A percentile compares a stretch with the other conserved stretches of the same genome.
Conservation (phyloP, 2,113 vertebrate genomes). For the rabbit (Oryctolagus cuniculus) region mOryCun1.1 NC_091441.1:53498501-53499000, state of each 20-base stretch:
- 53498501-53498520: too few species aligned
- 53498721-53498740: background rate
- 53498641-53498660: background rate
- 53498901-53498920: constrained; percentile 91
- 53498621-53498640: background rate
- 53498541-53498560: too few species aligned
- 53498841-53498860: background rate
- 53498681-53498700: background rate
- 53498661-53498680: background rate
- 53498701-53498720: background rate
- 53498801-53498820: background rate
- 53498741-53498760: background rate
- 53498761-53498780: background rate
- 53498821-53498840: background rate
- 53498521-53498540: too few species aligned
- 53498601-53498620: too few species aligned
- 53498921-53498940: constrained; percentile 92
- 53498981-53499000: constrained; percentile 95
- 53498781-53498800: background rate
- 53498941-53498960: constrained; percentile 91
- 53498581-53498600: too few species aligned
- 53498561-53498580: too few species aligned
- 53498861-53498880: constrained; percentile 47
- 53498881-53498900: constrained; percentile 89
- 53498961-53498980: constrained; percentile 93